Conservation (phyloP, 2,797 vertebrate genomes). For the Etheostoma nigrum region DNA sequence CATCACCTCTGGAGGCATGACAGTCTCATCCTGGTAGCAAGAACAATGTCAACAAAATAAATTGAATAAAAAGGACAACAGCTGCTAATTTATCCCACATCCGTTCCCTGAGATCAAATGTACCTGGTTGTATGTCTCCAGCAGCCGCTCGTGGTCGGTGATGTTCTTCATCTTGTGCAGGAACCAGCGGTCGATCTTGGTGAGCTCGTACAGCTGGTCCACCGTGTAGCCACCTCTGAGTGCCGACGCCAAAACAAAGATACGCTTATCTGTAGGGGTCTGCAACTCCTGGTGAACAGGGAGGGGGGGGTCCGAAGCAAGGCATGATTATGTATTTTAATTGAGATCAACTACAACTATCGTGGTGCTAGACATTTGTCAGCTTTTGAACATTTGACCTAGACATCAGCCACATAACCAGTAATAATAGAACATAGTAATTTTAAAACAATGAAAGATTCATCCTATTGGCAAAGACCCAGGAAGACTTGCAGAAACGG, state of each 20-base stretch:
- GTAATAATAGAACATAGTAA: not conserved
- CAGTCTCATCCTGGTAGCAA: constrained; percentile 79
- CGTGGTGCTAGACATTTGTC: not conserved
- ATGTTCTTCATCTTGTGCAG: constrained; percentile 98
- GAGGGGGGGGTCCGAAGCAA: rapidly evolving
- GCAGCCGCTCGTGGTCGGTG: constrained; percentile 85
- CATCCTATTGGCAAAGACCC: not conserved
- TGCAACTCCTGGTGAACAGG: constrained; percentile 90
- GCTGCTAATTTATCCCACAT: rapidly evolving
- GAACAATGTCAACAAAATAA: not conserved
- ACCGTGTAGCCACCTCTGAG: constrained; percentile 90
- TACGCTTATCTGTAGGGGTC: constrained; percentile 95
- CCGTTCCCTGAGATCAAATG: rapidly evolving
- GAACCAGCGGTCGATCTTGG: constrained; percentile 98
- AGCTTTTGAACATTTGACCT: not conserved
- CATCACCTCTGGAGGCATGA: constrained; percentile 88
- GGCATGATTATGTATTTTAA: rapidly evolving
- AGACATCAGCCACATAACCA: not conserved
- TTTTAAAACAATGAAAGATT: not conserved
- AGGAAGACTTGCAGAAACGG: not conserved
- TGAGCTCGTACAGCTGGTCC: constrained; percentile 93
- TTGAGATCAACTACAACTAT: not conserved
- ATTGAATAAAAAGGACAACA: not conserved
- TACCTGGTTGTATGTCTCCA: constrained; percentile 89
- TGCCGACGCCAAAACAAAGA: constrained; percentile 94